Percentiles rank a stretch among this genome's conserved stretches.
Conservation (phyloP, 2,888 invertebrate genomes). For the Ecdyonurus torrentis region DNA sequence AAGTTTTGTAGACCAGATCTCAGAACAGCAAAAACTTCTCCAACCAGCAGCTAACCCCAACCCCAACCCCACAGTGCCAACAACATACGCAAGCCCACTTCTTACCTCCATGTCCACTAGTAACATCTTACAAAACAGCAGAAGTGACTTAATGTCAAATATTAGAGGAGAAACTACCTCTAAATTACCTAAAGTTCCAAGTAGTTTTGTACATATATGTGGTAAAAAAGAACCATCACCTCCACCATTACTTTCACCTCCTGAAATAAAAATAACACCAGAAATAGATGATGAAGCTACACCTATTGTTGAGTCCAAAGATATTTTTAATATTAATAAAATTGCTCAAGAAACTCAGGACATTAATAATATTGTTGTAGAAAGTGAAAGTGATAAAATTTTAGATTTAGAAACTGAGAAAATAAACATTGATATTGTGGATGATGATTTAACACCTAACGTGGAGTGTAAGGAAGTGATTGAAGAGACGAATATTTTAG, state of each 20-base stretch:
- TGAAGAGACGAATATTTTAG: constrained; percentile 13
- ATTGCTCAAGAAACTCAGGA: not conserved
- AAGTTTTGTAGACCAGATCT: constrained; percentile 68
- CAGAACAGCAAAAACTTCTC: constrained; percentile 72
- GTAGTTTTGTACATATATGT: not conserved
- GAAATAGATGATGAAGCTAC: not conserved
- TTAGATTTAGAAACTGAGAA: not conserved
- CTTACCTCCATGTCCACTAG: not conserved
- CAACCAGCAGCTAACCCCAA: constrained; percentile 57
- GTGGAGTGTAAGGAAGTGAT: constrained; percentile 1
- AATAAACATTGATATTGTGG: not conserved
- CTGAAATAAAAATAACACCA: not conserved
- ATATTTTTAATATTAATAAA: not conserved
- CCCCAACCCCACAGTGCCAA: constrained; percentile 41
- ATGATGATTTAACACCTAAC: not conserved
- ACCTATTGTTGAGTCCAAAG: not conserved
- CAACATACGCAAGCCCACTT: not conserved
- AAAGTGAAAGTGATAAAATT: not conserved
- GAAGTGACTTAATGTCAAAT: too few relatives aligned
- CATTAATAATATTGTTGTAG: not conserved
- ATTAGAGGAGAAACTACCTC: not conserved
- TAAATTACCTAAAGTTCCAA: not conserved
- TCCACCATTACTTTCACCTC: not conserved
- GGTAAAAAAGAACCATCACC: not conserved
- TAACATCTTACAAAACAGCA: not conserved